These are phyloP conservation scores for Chorisops tibialis DNA, from an alignment of 2,888 invertebrate species.

Conservation along the genomic window DNA sequence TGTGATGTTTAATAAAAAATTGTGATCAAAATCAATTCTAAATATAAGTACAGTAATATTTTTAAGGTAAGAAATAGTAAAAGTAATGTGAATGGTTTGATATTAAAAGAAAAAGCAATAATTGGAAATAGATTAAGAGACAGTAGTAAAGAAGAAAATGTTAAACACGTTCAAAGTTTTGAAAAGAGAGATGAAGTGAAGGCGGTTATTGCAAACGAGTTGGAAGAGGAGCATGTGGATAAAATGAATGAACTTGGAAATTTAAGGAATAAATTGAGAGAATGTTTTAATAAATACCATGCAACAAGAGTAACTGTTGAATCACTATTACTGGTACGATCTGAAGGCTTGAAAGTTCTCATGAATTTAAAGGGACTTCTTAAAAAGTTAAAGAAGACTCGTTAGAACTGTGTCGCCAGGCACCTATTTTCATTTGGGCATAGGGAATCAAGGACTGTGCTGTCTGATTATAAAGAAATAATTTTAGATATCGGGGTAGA, in stretches of 20 bases:
- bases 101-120: too few species aligned
- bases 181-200: too few species aligned
- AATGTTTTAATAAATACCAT: background rate
- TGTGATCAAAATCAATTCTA: too few species aligned
- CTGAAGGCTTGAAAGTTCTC: constrained; percentile 10
- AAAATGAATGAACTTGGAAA: background rate
- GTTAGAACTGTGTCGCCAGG: constrained; percentile 10
- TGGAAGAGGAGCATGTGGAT: too few species aligned
- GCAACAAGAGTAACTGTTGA: background rate
- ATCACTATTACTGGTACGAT: background rate
- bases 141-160: too few species aligned
- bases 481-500: constrained; percentile 24
- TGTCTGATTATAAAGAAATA: constrained; percentile 2
- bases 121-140: too few species aligned
- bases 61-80: too few species aligned
- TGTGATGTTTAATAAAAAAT: too few species aligned
- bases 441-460: constrained; percentile 1
- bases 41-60: too few species aligned
- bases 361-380: constrained; percentile 8
- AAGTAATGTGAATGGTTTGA: too few species aligned
- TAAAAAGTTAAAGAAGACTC: constrained; percentile 2
- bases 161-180: too few species aligned
- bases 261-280: constrained; percentile 11
- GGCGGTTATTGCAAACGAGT: too few species aligned
- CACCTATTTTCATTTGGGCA: constrained; percentile 15